phyloP scores from a whole-genome alignment of 2,797 vertebrate species.

The Setipinna tenuifilis region DNA sequence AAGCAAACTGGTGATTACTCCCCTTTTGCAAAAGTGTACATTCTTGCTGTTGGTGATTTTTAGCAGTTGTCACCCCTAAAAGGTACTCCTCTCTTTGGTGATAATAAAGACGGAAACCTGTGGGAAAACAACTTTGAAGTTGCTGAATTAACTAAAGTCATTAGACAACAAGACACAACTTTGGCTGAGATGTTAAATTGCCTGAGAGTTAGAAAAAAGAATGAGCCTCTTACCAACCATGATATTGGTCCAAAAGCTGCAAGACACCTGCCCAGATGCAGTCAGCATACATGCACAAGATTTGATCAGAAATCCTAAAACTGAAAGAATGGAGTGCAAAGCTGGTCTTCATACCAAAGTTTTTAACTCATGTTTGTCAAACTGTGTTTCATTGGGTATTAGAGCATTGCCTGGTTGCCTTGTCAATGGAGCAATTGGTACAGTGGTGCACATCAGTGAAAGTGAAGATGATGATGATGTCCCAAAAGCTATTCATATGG shows the following conservation, averaged over 20 bases:
- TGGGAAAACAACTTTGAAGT: slow-evolving; percentile 40
- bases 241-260: slow-evolving; percentile 20
- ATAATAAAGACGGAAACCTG: slow-evolving; percentile 22
- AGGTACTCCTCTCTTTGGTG: slow-evolving; percentile 28
- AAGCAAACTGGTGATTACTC: slow-evolving; percentile 33
- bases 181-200: slow-evolving; percentile 43
- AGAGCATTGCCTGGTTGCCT: slow-evolving; percentile 39
- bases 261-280: slow-evolving; percentile 29
- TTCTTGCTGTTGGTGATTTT: not conserved
- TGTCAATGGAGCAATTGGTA: slow-evolving; percentile 35
- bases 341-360: slow-evolving; percentile 25
- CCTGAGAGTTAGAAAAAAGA: slow-evolving; percentile 5
- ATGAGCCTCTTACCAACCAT: not conserved
- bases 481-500: slow-evolving; percentile 32
- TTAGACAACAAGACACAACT: slow-evolving; percentile 33
- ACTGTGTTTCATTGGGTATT: slow-evolving; percentile 30
- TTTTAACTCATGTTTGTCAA: slow-evolving; percentile 34
- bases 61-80: not conserved
- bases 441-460: slow-evolving; percentile 29
- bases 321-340: slow-evolving; percentile 32
- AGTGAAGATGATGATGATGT: not conserved
- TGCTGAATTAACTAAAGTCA: slow-evolving; percentile 25
- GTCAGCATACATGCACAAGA: slow-evolving; percentile 37
- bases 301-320: slow-evolving; percentile 35
- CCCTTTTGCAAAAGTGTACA: not conserved